These are phyloP conservation scores for Vannuccia rotundouncinata DNA, from an alignment of 2,888 invertebrate species.

Conservation along the genomic window DNA sequence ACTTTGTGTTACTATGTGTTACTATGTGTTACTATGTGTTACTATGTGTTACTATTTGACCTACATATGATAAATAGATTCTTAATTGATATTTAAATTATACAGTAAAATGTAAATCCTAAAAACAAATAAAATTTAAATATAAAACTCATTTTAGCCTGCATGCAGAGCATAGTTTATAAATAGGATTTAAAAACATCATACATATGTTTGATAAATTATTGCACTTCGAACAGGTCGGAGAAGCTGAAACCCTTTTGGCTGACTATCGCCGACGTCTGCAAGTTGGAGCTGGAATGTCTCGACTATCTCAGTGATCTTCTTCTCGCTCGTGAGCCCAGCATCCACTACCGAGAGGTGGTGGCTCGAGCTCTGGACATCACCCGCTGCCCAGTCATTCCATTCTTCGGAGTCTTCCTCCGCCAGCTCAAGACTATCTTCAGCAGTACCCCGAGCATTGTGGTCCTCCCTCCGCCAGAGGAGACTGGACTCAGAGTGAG, in stretches of 20 bases:
- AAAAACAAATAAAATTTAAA: too few relatives aligned
- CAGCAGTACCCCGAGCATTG: constrained; percentile 63
- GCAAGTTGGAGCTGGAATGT: constrained; percentile 62
- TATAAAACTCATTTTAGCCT: too few relatives aligned
- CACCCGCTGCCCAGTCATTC: constrained; percentile 71
- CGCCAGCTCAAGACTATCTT: constrained; percentile 70
- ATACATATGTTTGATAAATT: too few relatives aligned
- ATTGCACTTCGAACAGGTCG: too few relatives aligned
- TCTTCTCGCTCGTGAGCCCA: constrained; percentile 56
- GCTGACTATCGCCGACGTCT: constrained; percentile 64
- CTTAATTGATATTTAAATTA: too few relatives aligned
- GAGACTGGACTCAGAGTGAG: constrained; percentile 62
- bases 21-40: too few relatives aligned
- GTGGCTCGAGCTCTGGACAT: constrained; percentile 75
- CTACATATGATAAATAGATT: too few relatives aligned
- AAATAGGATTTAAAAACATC: too few relatives aligned
- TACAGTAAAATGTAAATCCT: too few relatives aligned
- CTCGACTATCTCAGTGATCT: constrained; percentile 65
- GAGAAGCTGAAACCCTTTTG: constrained; percentile 84
- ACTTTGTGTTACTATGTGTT: too few relatives aligned
- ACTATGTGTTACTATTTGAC: too few relatives aligned
- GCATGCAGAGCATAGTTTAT: too few relatives aligned
- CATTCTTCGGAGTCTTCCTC: constrained; percentile 84
- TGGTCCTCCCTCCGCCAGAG: constrained; percentile 62
- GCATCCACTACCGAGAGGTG: constrained; percentile 75